Evolutionary conservation across 2,888 invertebrate genomes (phyloP), one percentile per base, ranked within the genome.

Genomic region (Gymnoscelis rufifasciata): DNA sequence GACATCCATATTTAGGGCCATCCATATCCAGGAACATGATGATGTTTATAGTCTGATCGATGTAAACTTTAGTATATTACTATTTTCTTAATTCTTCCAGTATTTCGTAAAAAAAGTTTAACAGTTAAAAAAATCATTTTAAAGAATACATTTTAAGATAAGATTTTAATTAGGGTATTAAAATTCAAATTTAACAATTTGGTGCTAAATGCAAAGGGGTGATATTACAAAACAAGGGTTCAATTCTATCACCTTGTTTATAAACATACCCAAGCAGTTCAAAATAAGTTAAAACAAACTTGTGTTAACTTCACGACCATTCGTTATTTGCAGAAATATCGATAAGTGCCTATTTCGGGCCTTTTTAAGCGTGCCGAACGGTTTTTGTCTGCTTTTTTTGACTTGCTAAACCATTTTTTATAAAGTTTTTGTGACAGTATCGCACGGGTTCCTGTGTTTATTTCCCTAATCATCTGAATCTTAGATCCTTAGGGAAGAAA

Each of bases 391-490:
- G n/a, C n/a, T 19, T 28, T 42, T 43, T 40, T 44, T 49, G 37
- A 31, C 43, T 38, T 12, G 42, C 26, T 30, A 37, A 41, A 41
- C n/a, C 10, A 19, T 40, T 38, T 42, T 45, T 49, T 41, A 30
- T 40, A 27, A 12, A 19, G 38, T 49, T 45, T 42, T 36, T 50
- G 41, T 45, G 45, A 50, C 50, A 50, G 42, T 50, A 50, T 45
- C 38, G 45, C 45, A 42, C 42, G 13, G 39, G 39, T 60, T 63
- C 66, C 74, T 73, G 71, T 71, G 76, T 67, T 55, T 62, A 62
- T 83, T 71, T 79, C 73, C 82, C 82, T 84, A 84, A 84, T 83
- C 80, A 87, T 88, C 87, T 59, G 51, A 47, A 87, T 88, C 87
- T 59, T 51, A 47, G 65, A 87, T 88, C 87, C 83, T 62, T 73